These are phyloP conservation scores for Listronotus bonariensis DNA, from an alignment of 1,140 invertebrate species.

Conservation along the genomic window DNA sequence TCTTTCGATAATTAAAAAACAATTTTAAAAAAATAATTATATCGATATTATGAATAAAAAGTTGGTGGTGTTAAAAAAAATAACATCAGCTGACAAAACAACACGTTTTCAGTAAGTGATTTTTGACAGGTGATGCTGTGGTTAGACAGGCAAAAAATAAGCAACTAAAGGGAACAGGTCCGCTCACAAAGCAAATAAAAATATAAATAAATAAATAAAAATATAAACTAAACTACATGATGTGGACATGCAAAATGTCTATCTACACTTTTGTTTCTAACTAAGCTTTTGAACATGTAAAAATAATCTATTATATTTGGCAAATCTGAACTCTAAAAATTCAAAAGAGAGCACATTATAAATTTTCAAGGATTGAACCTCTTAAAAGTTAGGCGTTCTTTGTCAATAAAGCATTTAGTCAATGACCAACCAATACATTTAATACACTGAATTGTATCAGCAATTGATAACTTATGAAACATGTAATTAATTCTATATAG, in stretches of 20 bases:
- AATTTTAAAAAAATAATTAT: constrained; percentile 24
- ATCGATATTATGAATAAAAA: constrained; percentile 25
- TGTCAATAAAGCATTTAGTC: no score
- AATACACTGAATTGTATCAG: no score
- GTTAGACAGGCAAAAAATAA: constrained; percentile 29
- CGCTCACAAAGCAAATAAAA: constrained; percentile 30
- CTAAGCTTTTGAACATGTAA: no score
- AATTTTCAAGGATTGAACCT: no score
- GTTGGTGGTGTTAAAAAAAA: background rate
- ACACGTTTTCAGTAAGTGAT: background rate
- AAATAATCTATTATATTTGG: no score
- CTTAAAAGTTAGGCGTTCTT: no score
- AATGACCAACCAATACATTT: no score
- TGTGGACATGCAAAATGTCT: constrained; percentile 1
- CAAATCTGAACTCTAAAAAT: no score
- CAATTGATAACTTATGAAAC: no score
- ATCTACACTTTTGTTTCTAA: no score
- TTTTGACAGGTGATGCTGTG: constrained; percentile 1
- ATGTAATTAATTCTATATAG: no score
- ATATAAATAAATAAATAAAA: constrained; percentile 13
- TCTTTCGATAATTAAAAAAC: background rate
- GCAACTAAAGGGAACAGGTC: constrained; percentile 21
- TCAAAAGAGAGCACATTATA: no score
- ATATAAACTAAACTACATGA: background rate
- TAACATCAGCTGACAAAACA: constrained; percentile 12